Conservation (phyloP, 2,113 vertebrate genomes). For the mouse (Mus musculus) region GRCm39 chr7:109188501-109189000, state of each 20-base stretch:
- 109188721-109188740: conserved; percentile 59
- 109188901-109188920: conserved; percentile 36
- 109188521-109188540: neutral
- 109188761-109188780: conserved; percentile 27
- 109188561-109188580: conserved; percentile 61
- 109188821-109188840: neutral
- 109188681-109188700: conserved; percentile 28
- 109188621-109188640: conserved; percentile 58
- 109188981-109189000: neutral
- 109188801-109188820: conserved; percentile 4
- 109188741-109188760: conserved; percentile 58
- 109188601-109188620: conserved; percentile 46
- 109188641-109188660: neutral
- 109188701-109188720: conserved; percentile 51
- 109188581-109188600: conserved; percentile 35
- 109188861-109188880: neutral
- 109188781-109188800: conserved; percentile 39
- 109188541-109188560: neutral
- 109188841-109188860: neutral
- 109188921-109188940: neutral
- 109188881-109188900: neutral
- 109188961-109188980: neutral
- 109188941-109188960: neutral
- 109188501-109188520: neutral
- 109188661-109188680: conserved; percentile 7